A percentile compares a stretch with the other conserved stretches of the same genome.
Evolutionary conservation across 2,888 invertebrate species (phyloP).

Genomic region (Phengaris arion): DNA sequence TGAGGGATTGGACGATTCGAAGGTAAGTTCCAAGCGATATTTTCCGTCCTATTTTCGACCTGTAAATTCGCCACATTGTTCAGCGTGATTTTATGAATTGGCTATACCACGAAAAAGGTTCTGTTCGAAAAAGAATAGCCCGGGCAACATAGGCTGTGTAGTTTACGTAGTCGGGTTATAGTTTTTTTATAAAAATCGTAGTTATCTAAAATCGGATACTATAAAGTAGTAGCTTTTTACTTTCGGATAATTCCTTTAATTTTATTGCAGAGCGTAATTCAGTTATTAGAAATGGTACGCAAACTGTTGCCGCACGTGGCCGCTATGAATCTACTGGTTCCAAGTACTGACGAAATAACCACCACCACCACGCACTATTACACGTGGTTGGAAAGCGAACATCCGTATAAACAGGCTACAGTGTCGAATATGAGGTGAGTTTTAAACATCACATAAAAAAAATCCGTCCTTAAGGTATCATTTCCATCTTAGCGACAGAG

Average conservation of each 20-base stretch:
- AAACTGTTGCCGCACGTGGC: conserved; percentile 93
- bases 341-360: conserved; percentile 50
- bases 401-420: conserved; percentile 95
- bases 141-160: too few species aligned
- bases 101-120: too few species aligned
- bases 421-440: conserved; percentile 88
- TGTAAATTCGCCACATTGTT: too few species aligned
- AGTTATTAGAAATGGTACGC: conserved; percentile 91
- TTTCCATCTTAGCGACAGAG: too few species aligned
- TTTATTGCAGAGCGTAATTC: conserved; percentile 86
- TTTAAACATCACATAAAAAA: not conserved
- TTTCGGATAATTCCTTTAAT: not conserved
- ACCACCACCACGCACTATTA: conserved; percentile 88
- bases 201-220: too few species aligned
- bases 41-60: not conserved
- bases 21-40: conserved; percentile 67
- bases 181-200: too few species aligned
- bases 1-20: conserved; percentile 89
- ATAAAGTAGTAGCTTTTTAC: not conserved
- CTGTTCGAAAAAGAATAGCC: too few species aligned
- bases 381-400: conserved; percentile 96
- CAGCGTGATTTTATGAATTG: too few species aligned
- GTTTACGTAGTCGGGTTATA: too few species aligned
- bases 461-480: too few species aligned
- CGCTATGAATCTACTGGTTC: conserved; percentile 86